Base-by-base conservation (phyloP, 2,113 vertebrate species). In the Leptobrachium ailaonicum region DNA sequence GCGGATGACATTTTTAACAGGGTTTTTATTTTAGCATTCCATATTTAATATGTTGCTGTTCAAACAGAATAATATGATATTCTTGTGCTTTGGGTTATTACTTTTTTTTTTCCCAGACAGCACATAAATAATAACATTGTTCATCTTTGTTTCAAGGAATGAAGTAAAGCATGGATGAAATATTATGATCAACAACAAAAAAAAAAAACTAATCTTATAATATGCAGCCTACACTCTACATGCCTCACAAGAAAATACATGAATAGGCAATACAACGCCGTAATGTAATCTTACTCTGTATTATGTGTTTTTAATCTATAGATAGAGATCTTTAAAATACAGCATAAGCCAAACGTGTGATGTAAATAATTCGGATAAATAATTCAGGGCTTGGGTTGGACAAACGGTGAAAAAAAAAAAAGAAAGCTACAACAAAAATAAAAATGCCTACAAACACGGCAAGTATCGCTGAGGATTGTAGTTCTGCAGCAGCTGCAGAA, bases 341-440 rank as follows among this genome's bases (percentile, higher is more conserved):
- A 78, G 76, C 70, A 78, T 78, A 50, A 62, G 67, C 56, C 32
- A 32, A 58, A 66, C 60, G 7, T 50, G 41, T 43, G 73, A 67
- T 66, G 66, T 58, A 73, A 67, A 73, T 63, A 80, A 73, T 79
- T 50, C 50, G n/a, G n/a, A n/a, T 58, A 73, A 67, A 73, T 63
- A 80, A 73, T 79, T 50, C 50, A 62, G 11, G 53, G 44, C 58
- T n/a, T 32, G 20, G 20, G 20, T 32, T 32, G 20, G 20, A 32
- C 20, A 32, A 32, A 32, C 20, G 20, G 20, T 32, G 20, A 32
- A 32, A 32, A 32, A 32, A 32, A 32, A 32, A 32, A 32, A 32
- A 32, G 20, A 32, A 32, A 1, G 20, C 20, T 32, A 32, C 20
- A 32, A 32, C 20, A 32, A 32, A 32, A 32, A 32, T 32, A 32